phyloP scores from a whole-genome alignment of 2,888 invertebrate species.

The Mylabris sibirica region DNA sequence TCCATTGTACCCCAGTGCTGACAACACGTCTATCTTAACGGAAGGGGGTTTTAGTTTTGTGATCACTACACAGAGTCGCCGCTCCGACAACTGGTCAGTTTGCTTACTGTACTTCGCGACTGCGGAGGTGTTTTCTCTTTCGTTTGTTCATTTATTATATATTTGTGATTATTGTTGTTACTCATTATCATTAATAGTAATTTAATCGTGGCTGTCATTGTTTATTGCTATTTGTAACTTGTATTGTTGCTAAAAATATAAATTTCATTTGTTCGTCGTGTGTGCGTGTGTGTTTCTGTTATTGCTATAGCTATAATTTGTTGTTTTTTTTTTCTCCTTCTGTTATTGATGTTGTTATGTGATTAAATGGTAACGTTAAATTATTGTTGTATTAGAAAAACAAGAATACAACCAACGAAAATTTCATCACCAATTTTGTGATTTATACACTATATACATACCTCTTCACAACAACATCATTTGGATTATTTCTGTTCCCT shows the following conservation, averaged over 20 bases:
- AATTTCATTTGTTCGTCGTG: slow-evolving; percentile 25
- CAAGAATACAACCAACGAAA: neutral
- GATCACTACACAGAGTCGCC: slow-evolving; percentile 26
- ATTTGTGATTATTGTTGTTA: slow-evolving; percentile 18
- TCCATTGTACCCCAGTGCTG: slow-evolving; percentile 72
- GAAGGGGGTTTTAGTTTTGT: slow-evolving; percentile 41
- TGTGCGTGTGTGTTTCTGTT: slow-evolving; percentile 32
- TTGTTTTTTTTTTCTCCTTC: neutral
- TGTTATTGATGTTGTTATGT: slow-evolving; percentile 1
- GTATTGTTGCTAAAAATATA: slow-evolving; percentile 13
- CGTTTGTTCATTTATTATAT: slow-evolving; percentile 24
- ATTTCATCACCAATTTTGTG: neutral
- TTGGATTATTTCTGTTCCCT: neutral
- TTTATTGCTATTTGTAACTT: slow-evolving; percentile 11
- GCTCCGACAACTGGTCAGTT: slow-evolving; percentile 38
- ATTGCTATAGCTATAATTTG: neutral
- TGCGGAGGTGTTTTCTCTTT: slow-evolving; percentile 36
- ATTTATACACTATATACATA: neutral
- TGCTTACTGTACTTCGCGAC: slow-evolving; percentile 28
- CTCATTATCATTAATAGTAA: neutral
- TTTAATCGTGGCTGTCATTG: neutral
- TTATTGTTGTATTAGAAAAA: neutral
- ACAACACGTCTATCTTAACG: slow-evolving; percentile 49
- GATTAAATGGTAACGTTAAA: slow-evolving; percentile 11
- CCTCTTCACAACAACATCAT: neutral